A percentile compares a stretch with the other conserved stretches of the same genome.
Evolutionary conservation across 2,113 vertebrate genomes (phyloP).

Genomic region (Anoplopoma fimbria): DNA sequence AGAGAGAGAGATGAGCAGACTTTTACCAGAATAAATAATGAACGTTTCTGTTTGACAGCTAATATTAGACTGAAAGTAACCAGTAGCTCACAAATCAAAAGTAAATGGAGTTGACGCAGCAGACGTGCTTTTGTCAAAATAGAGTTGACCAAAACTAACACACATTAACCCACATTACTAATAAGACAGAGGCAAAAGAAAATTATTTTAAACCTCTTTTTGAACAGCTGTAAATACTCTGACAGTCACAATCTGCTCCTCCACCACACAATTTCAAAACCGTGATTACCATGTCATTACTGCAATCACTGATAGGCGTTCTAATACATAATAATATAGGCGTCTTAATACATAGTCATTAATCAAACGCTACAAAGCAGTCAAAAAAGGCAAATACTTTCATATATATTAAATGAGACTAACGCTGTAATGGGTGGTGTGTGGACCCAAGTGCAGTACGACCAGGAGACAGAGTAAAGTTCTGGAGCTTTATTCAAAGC

Average conservation of each 20-base stretch:
- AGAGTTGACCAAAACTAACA: constrained; percentile 9
- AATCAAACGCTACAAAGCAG: neutral
- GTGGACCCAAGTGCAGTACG: no score
- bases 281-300: neutral
- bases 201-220: neutral
- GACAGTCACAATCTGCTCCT: neutral
- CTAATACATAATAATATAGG: neutral
- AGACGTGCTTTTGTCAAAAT: neutral
- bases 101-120: neutral
- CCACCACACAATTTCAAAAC: neutral
- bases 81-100: constrained; percentile 17
- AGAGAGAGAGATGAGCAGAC: constrained; percentile 52
- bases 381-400: neutral
- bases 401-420: neutral
- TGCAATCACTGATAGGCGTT: neutral
- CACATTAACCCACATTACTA: no score
- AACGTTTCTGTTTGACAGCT: constrained; percentile 16
- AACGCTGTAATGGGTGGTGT: no score
- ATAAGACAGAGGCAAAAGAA: neutral
- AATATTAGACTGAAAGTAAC: constrained; percentile 10
- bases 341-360: neutral
- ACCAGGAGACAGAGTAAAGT: no score
- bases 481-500: no score
- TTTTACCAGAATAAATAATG: constrained; percentile 58
- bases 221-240: constrained; percentile 23